phyloP scores from a whole-genome alignment of 1,140 invertebrate genomes.

The Drosophila albomicans region DNA sequence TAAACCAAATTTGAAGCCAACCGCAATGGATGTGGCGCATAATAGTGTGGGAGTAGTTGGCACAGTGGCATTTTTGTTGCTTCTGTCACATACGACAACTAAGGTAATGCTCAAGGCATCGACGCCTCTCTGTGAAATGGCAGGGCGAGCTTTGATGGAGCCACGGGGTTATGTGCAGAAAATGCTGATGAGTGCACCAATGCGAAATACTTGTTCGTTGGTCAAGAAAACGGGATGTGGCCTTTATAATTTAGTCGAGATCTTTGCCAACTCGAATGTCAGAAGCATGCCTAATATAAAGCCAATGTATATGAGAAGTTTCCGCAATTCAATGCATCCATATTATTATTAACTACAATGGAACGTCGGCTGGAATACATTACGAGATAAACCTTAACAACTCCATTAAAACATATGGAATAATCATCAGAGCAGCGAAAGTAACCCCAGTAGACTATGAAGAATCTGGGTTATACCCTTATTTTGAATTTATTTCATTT shows the following conservation, averaged over 20 bases:
- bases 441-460: conserved; percentile 22
- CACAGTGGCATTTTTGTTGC: conserved; percentile 36
- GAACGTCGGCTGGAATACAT: background rate
- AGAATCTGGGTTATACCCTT: background rate
- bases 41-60: conserved; percentile 38
- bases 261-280: conserved; percentile 17
- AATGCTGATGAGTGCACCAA: background rate
- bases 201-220: background rate
- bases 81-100: conserved; percentile 14
- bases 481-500: conserved; percentile 35
- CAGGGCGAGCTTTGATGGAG: background rate
- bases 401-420: background rate
- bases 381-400: background rate
- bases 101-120: conserved; percentile 18
- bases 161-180: background rate
- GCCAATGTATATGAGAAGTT: background rate
- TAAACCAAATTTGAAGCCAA: background rate
- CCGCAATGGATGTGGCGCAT: conserved; percentile 40
- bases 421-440: background rate
- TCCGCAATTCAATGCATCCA: background rate
- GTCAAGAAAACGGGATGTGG: background rate
- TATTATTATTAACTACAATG: background rate
- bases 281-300: background rate
- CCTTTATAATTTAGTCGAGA: conserved; percentile 2
- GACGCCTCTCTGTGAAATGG: background rate